Percentiles rank a stretch among this genome's conserved stretches.
These are phyloP conservation scores for Parasteatoda tepidariorum DNA, from an alignment of 1,140 invertebrate species.

Conservation along the genomic window DNA sequence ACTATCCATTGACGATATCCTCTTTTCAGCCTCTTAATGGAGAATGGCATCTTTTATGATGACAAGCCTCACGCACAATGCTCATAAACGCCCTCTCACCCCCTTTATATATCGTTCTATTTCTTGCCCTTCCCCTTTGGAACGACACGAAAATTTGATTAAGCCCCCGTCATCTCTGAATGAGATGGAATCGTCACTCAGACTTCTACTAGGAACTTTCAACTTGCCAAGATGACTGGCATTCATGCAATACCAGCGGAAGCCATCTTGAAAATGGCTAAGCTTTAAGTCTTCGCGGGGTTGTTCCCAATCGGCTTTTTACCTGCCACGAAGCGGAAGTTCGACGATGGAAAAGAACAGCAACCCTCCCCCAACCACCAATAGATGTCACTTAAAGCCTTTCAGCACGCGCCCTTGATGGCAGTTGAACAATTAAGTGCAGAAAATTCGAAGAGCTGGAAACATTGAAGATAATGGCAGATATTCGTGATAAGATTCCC, in stretches of 20 bases:
- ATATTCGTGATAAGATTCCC: background rate
- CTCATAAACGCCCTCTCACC: background rate
- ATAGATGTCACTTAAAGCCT: constrained; percentile 1
- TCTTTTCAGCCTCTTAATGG: constrained; percentile 6
- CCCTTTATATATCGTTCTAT: background rate
- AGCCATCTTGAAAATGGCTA: background rate
- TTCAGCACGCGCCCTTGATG: background rate
- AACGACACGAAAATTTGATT: constrained; percentile 37
- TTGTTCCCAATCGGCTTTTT: background rate
- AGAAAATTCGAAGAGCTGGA: background rate
- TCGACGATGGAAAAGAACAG: background rate
- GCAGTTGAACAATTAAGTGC: background rate
- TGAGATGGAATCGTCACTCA: background rate
- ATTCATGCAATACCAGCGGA: background rate
- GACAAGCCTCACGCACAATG: constrained; percentile 17
- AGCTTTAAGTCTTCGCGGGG: background rate
- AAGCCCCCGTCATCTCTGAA: constrained; percentile 18
- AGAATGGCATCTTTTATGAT: constrained; percentile 22
- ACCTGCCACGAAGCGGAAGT: background rate
- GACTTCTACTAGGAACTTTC: background rate
- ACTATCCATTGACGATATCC: background rate
- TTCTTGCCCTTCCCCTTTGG: background rate
- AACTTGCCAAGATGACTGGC: background rate
- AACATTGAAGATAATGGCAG: background rate
- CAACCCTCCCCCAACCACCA: background rate